Evolutionary conservation across 2,797 vertebrate species (phyloP).

Genomic region (Pantherophis alleghaniensis): DNA sequence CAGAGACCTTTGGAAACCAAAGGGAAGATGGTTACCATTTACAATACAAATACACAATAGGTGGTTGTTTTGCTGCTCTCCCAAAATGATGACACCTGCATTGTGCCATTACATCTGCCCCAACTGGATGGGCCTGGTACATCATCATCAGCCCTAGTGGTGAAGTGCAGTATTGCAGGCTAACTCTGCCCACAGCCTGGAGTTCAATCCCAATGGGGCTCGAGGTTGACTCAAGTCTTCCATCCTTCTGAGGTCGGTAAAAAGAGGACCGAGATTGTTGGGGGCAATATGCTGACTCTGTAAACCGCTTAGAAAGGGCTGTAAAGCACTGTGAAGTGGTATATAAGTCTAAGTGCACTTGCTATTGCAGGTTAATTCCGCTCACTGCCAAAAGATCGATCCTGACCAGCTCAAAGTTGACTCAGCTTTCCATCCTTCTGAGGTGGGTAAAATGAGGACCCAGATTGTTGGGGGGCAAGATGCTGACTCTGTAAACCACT

Average conservation of each 20-base stretch:
- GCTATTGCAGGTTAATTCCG: no score
- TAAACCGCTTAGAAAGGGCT: rapidly evolving
- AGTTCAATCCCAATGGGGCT: not conserved
- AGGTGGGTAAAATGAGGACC: not conserved
- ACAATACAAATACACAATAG: conserved; percentile 41
- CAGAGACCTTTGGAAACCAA: conserved; percentile 74
- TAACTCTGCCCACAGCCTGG: not conserved
- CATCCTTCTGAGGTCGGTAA: not conserved
- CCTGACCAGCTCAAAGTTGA: not conserved
- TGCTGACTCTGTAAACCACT: not conserved
- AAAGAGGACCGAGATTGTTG: not conserved
- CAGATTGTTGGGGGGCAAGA: not conserved
- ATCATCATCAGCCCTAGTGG: not conserved
- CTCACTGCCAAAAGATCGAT: no score
- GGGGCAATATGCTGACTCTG: not conserved
- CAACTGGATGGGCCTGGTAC: not conserved
- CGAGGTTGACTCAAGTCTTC: not conserved
- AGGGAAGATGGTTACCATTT: conserved; percentile 61
- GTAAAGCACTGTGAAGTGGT: not conserved
- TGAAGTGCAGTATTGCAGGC: not conserved
- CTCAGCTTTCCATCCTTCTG: not conserved
- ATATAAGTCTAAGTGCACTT: not conserved
- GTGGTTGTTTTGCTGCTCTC: not conserved
- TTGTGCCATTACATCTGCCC: not conserved
- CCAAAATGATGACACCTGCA: not conserved